Conservation (phyloP, 2,797 vertebrate genomes). For the Thaleichthys pacificus region DNA sequence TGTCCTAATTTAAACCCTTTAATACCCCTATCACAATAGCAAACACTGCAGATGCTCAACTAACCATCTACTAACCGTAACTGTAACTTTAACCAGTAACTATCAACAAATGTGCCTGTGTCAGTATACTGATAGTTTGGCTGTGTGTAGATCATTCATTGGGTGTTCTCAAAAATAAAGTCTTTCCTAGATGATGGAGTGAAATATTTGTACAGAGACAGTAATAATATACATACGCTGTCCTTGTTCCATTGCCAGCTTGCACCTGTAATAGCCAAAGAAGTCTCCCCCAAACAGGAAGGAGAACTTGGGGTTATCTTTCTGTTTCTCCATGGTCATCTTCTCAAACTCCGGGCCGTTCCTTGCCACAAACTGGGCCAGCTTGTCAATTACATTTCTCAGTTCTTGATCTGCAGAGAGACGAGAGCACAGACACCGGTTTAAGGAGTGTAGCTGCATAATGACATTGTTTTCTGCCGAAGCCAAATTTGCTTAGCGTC, state of each 20-base stretch:
- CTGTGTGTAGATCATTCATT: too few species aligned
- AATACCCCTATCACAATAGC: too few species aligned
- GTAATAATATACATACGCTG: slow-evolving; percentile 83
- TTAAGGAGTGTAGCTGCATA: background rate
- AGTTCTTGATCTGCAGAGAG: slow-evolving; percentile 88
- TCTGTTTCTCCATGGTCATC: slow-evolving; percentile 99
- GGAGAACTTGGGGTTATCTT: slow-evolving; percentile 96
- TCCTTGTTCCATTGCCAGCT: slow-evolving; percentile 91
- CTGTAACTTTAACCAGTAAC: too few species aligned
- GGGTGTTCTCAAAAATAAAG: too few species aligned
- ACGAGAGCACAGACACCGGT: slow-evolving; percentile 1
- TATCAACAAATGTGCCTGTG: too few species aligned
- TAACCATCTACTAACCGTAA: too few species aligned
- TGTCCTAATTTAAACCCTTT: too few species aligned
- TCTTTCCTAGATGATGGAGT: too few species aligned
- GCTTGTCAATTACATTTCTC: slow-evolving; percentile 96
- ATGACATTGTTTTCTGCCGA: background rate
- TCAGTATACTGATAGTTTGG: too few species aligned
- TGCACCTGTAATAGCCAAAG: slow-evolving; percentile 97
- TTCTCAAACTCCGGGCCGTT: slow-evolving; percentile 98
- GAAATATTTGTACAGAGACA: background rate
- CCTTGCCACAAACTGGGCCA: slow-evolving; percentile 96
- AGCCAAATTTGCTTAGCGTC: too few species aligned
- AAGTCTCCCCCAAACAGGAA: slow-evolving; percentile 98
- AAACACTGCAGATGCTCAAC: too few species aligned